Evolutionary conservation across 2,113 vertebrate genomes (phyloP).

Genomic region (Pogona vitticeps): DNA sequence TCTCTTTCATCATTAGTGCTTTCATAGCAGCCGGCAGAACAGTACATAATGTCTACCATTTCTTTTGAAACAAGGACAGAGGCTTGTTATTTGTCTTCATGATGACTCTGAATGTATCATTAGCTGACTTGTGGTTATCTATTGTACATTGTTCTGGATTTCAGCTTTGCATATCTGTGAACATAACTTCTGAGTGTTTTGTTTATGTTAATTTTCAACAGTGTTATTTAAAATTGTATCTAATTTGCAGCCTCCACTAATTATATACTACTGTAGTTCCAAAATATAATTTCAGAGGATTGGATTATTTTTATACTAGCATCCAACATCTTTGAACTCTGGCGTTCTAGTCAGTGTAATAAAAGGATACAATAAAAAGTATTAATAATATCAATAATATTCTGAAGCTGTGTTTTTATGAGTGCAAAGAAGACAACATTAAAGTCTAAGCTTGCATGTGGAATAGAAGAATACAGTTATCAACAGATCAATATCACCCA

Average conservation of each 20-base stretch:
- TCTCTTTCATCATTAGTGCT: constrained; percentile 37
- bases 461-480: neutral
- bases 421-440: neutral
- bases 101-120: constrained; percentile 47
- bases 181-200: constrained; percentile 64
- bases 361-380: constrained; percentile 78
- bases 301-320: constrained; percentile 83
- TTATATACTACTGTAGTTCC: constrained; percentile 79
- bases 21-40: constrained; percentile 34
- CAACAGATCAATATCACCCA: neutral
- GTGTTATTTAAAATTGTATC: constrained; percentile 82
- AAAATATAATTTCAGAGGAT: constrained; percentile 81
- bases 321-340: constrained; percentile 73
- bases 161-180: constrained; percentile 56
- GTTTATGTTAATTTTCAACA: constrained; percentile 57
- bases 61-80: constrained; percentile 26
- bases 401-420: constrained; percentile 45
- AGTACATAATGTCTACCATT: constrained; percentile 27
- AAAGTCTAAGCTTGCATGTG: constrained; percentile 7
- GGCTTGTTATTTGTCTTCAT: constrained; percentile 52
- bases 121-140: constrained; percentile 42
- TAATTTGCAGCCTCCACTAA: constrained; percentile 76
- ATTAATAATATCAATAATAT: constrained; percentile 57
- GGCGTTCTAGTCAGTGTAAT: constrained; percentile 84
- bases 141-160: constrained; percentile 54